phyloP scores from a whole-genome alignment of 2,797 vertebrate species.

The Glyptemys insculpta region DNA sequence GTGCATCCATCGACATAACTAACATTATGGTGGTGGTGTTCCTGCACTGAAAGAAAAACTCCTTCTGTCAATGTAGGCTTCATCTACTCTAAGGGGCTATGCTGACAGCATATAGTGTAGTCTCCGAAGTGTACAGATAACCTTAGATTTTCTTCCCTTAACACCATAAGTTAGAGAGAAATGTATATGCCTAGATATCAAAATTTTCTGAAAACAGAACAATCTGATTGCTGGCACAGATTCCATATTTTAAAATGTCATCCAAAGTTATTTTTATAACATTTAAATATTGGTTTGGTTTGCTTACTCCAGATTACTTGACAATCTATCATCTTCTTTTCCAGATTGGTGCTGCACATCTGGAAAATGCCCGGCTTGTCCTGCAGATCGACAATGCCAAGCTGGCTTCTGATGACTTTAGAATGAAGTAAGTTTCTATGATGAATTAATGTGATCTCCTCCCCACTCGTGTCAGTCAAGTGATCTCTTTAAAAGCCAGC shows the following conservation, averaged over 20 bases:
- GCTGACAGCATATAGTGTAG: neutral
- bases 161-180: too few relatives aligned
- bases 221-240: neutral
- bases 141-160: neutral
- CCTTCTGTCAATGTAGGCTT: too few relatives aligned
- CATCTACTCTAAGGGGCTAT: too few relatives aligned
- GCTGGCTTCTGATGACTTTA: conserved; percentile 89
- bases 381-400: conserved; percentile 89
- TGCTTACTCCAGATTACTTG: neutral
- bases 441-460: neutral
- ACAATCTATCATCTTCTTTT: conserved; percentile 9
- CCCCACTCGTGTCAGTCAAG: neutral
- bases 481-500: neutral
- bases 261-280: neutral
- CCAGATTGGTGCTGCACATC: conserved; percentile 82
- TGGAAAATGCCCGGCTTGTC: conserved; percentile 83
- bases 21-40: too few relatives aligned
- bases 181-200: neutral
- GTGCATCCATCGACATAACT: too few relatives aligned
- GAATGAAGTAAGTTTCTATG: conserved; percentile 85
- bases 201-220: neutral
- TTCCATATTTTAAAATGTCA: neutral
- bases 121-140: neutral
- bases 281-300: neutral
- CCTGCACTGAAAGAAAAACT: too few relatives aligned